Conservation (phyloP, 2,113 vertebrate genomes). For the Rhea americana region DNA sequence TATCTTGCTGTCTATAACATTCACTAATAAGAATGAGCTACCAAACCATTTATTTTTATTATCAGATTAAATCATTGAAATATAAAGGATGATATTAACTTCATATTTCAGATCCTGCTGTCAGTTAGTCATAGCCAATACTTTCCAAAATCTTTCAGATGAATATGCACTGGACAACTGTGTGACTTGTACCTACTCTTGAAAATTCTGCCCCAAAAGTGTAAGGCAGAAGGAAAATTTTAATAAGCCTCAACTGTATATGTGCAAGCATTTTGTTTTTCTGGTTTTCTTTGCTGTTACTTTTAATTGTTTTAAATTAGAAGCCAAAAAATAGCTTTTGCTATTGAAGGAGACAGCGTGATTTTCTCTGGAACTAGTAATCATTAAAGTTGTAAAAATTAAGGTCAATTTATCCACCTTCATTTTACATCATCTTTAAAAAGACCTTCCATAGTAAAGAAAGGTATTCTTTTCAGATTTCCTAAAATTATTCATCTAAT, state of each 20-base stretch:
- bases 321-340: not conserved
- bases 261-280: not conserved
- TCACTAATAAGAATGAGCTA: not conserved
- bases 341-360: not conserved
- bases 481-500: too few species aligned
- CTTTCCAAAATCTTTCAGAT: not conserved
- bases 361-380: not conserved
- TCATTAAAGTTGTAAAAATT: not conserved
- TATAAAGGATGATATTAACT: rapidly evolving
- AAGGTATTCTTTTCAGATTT: not conserved
- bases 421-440: not conserved
- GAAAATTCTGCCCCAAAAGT: not conserved
- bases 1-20: not conserved
- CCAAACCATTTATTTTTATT: rapidly evolving
- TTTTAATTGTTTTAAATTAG: not conserved
- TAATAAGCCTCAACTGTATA: rapidly evolving
- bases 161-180: not conserved
- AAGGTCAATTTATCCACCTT: not conserved
- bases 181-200: not conserved
- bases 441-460: not conserved
- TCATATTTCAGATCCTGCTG: not conserved
- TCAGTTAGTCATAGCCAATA: not conserved
- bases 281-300: not conserved
- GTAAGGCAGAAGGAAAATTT: not conserved
- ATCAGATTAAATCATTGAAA: not conserved